A percentile compares a stretch with the other conserved stretches of the same genome.
Evolutionary conservation across 2,113 vertebrate species (phyloP).

Genomic region (Perca flavescens): DNA sequence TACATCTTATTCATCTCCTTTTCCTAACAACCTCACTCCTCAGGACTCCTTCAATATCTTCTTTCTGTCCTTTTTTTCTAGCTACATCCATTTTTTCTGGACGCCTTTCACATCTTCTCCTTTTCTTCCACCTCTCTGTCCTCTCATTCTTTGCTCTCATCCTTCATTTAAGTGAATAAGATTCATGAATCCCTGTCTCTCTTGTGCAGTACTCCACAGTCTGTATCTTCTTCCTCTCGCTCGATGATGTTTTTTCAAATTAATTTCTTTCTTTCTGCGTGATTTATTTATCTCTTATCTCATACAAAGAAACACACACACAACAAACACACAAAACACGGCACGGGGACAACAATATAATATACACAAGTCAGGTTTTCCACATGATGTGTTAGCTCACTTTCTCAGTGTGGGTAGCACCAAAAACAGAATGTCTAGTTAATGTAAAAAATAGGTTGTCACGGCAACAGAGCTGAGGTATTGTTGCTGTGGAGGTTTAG

Average conservation of each 20-base stretch:
- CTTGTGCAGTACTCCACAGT: neutral
- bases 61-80: neutral
- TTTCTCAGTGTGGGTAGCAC: constrained; percentile 44
- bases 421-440: constrained; percentile 59
- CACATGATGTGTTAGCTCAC: constrained; percentile 34
- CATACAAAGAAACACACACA: neutral
- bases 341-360: neutral
- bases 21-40: neutral
- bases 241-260: neutral
- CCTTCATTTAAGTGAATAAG: constrained; percentile 6
- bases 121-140: neutral
- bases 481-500: constrained; percentile 73
- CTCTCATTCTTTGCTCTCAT: constrained; percentile 4
- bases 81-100: neutral
- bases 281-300: neutral
- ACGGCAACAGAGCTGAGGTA: constrained; percentile 78
- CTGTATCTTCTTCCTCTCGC: neutral
- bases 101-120: neutral
- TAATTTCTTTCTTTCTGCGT: neutral
- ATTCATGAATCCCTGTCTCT: constrained; percentile 9
- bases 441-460: constrained; percentile 82
- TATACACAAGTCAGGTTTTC: constrained; percentile 32
- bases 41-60: constrained; percentile 1
- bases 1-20: constrained; percentile 11
- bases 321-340: neutral